Base-by-base conservation (phyloP, 2,113 vertebrate genomes). In the Poeciliopsis occidentalis region DNA sequence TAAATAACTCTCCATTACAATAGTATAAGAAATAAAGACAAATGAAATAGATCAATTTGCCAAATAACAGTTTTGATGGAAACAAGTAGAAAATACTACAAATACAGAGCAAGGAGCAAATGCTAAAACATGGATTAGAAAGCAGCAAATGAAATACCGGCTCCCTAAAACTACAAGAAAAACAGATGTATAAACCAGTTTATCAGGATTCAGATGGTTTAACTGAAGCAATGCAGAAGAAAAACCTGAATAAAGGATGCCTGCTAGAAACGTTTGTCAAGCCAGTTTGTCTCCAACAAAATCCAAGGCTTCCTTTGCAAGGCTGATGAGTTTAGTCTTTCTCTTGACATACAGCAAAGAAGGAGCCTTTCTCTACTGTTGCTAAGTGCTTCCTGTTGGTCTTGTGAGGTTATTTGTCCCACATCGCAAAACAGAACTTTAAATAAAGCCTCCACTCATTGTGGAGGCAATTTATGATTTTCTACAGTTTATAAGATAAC, bases 171-270 rank as follows among this genome's bases (percentile, higher is more conserved):
- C 39, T 34, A 10, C 64, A 73, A 27, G 1, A 65, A 47, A 41
- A 63, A 63, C 27, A 1, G 69, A 19, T 24, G 26, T 8, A 41
- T 8, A 4, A 69, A 60, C 69, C 37, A 37, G 34, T 81, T 78
- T 34, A 78, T 71, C 57, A 44, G 75, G 64, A 79, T 66, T 15
- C 60, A 6, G 17, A 10, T 24, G 15, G 60, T 19, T 39, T 3
- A 34, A 64, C 1, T 37, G 7, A 65, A 61, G 61, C 62, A 47
- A 29, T 3, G 12, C 8, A 76, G 13, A 22, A 31, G 22, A 0
- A 63, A 75, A 68, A 44, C 12, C 7, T 76, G 64, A 8, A 8
- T 13, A 22, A 4, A 68, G 41, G 22, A 44, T 10, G 1, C 44
- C 30, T 54, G 11, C 17, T 15, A 19, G 4, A 60, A n/a, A 57